phyloP scores from a whole-genome alignment of 1,140 invertebrate genomes.

The Drosophila serrata region DNA sequence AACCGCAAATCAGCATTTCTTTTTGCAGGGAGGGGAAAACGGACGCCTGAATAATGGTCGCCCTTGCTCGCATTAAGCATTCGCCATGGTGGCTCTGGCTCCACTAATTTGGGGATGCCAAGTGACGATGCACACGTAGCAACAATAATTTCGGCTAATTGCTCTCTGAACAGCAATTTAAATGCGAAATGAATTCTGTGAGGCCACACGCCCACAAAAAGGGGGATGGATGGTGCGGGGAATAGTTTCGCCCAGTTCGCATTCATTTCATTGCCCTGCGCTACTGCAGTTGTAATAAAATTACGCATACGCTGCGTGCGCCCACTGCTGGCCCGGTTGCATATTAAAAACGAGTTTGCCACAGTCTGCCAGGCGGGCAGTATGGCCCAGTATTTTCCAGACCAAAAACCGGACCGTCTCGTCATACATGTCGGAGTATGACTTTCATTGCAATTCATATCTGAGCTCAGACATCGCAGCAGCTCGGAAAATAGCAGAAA shows the following conservation, averaged over 20 bases:
- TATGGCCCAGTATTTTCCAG: conserved; percentile 18
- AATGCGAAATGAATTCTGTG: conserved; percentile 81
- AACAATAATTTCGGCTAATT: conserved; percentile 84
- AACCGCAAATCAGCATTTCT: conserved; percentile 76
- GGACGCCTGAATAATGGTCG: conserved; percentile 56
- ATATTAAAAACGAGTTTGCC: conserved; percentile 76
- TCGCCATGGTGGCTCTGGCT: conserved; percentile 48
- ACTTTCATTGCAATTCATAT: conserved; percentile 83
- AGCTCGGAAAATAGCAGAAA: conserved; percentile 71
- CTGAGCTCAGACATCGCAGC: conserved; percentile 66
- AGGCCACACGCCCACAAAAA: conserved; percentile 14
- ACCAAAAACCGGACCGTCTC: conserved; percentile 24
- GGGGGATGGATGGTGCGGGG: neutral
- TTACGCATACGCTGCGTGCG: conserved; percentile 75
- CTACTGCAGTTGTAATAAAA: conserved; percentile 71
- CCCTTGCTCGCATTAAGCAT: conserved; percentile 62
- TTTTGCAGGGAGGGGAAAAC: conserved; percentile 13
- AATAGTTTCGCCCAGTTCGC: conserved; percentile 54
- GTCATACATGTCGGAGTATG: conserved; percentile 66
- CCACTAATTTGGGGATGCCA: conserved; percentile 44
- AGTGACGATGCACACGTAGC: conserved; percentile 82
- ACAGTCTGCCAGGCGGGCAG: conserved; percentile 1
- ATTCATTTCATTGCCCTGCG: conserved; percentile 58
- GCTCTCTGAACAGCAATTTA: conserved; percentile 82
- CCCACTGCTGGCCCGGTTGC: conserved; percentile 41